Evolutionary conservation across 2,113 vertebrate species (phyloP), one percentile per base, ranked within the genome.

Genomic region (mouse (Mus musculus)): DNA sequence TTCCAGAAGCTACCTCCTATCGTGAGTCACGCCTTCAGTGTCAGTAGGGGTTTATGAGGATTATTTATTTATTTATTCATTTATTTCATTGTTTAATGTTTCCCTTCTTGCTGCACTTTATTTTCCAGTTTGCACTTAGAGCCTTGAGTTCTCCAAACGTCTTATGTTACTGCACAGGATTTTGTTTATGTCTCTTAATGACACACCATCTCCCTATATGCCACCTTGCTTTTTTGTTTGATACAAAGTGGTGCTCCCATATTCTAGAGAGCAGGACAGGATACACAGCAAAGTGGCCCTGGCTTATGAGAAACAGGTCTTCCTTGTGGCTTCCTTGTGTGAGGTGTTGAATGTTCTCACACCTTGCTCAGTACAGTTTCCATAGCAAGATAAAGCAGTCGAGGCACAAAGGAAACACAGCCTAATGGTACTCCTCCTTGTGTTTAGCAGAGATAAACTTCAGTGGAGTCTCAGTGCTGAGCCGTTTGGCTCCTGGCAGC

Each of bases 391-490:
- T 98, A 99, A 99, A 99, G 98, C 98, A 98, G 97, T 98, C 98
- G 97, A 96, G 97, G 98, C 97, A 97, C 98, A 98, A 98, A 98
- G 98, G 98, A 98, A 98, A 98, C 98, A 98, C 98, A 97, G 98
- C 98, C 98, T 97, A 96, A 95, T 98, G 98, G 98, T 96, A 96
- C 97, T 97, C 98, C 98, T 99, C 99, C 99, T 99, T 98, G 98
- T 99, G 99, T 99, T 99, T 97, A 97, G 98, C 95, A 95, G 98
- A 99, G 99, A 99, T 99, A 99, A 99, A 99, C 98, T 98, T 97
- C 96, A 98, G 97, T 98, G 89, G 97, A 98, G 99, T 98, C 98
- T 99, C 98, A 98, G 97, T 97, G 97, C 99, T 97, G 98, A 98
- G 98, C 98, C 98, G 94, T 98, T 98, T 99, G 98, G 99, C 99